Base-by-base conservation (phyloP, 2,797 vertebrate species). In the Epinephelus malabaricus region DNA sequence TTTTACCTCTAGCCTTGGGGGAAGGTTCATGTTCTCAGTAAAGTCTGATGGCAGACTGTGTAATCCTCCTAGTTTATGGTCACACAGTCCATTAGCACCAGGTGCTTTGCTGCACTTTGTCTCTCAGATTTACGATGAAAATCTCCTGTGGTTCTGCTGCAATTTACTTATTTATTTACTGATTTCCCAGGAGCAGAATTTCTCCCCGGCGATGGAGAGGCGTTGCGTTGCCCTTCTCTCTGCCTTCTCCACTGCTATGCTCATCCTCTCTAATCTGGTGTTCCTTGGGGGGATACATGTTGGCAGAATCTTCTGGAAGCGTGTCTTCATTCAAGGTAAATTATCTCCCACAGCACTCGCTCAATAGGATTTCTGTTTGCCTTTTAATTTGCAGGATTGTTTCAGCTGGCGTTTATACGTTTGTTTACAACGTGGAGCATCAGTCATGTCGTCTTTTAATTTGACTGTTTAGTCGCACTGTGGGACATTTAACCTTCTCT, bases 211-310 rank as follows among this genome's bases (percentile, higher is more conserved):
- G 67, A 94, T 95, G 94, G 92, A 90, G 85, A 96, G 96, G 34
- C 96, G 97, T 8, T 87, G 96, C 73, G 91, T 96, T 0, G 98
- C 97, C 13, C 92, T 96, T 50, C 91, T 99, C 0, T 97, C 96
- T 0, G 95, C 97, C 82, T 95, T 97, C 86, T 97, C 96, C 67
- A 99, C 97, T 11, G 96, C 97, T 23, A 94, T 98, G 95, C 93
- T 99, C 93, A 98, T 99, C 95, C 95, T 99, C 80, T 99, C 98
- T 91, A 99, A 99, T 92, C 96, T 99, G 78, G 95, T 99, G 76
- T 99, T 99, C 93, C 97, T 99, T 0, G 98, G 98, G 56, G 98
- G 98, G 72, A 96, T 89, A 82, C 96, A 97, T 2, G 95, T 99
- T 43, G 97, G 97, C 72, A 95, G 91, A 90, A 96, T 98, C 90